phyloP scores from a whole-genome alignment of 2,888 invertebrate species.

The Troides oblongomaculatus region DNA sequence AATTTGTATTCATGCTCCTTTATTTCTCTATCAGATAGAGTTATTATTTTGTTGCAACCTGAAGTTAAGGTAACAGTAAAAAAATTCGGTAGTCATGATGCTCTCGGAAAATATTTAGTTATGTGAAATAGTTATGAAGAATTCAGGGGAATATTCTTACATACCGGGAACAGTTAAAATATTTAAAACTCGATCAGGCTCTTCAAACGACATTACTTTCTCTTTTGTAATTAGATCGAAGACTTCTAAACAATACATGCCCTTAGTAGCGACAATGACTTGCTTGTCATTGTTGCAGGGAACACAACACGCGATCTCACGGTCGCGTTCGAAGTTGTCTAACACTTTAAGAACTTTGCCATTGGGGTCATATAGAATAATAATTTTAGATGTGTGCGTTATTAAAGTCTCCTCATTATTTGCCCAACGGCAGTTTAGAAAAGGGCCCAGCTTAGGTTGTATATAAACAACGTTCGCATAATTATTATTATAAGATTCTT shows the following conservation, averaged over 20 bases:
- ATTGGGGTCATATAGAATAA: conserved; percentile 58
- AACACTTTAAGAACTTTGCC: conserved; percentile 51
- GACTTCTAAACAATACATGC: conserved; percentile 50
- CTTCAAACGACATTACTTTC: conserved; percentile 55
- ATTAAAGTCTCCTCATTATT: conserved; percentile 58
- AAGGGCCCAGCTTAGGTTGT: conserved; percentile 51
- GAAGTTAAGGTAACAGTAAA: conserved; percentile 30
- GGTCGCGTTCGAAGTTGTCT: conserved; percentile 55
- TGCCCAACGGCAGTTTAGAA: conserved; percentile 66
- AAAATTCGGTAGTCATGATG: too few species aligned
- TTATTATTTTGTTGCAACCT: conserved; percentile 68
- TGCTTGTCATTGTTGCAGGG: conserved; percentile 63
- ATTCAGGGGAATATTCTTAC: conserved; percentile 29
- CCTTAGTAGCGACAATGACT: conserved; percentile 51
- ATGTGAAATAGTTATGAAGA: too few species aligned
- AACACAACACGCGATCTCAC: conserved; percentile 54
- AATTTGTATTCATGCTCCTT: conserved; percentile 57
- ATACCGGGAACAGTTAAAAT: conserved; percentile 65
- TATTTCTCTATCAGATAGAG: conserved; percentile 60
- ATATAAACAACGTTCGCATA: conserved; percentile 55
- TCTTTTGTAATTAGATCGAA: conserved; percentile 57
- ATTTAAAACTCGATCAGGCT: conserved; percentile 55
- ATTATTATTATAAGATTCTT: conserved; percentile 60
- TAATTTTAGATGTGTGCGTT: conserved; percentile 60
- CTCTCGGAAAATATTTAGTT: too few species aligned